Base-by-base conservation (phyloP, 2,113 vertebrate species). In the Physeter macrocephalus region DNA sequence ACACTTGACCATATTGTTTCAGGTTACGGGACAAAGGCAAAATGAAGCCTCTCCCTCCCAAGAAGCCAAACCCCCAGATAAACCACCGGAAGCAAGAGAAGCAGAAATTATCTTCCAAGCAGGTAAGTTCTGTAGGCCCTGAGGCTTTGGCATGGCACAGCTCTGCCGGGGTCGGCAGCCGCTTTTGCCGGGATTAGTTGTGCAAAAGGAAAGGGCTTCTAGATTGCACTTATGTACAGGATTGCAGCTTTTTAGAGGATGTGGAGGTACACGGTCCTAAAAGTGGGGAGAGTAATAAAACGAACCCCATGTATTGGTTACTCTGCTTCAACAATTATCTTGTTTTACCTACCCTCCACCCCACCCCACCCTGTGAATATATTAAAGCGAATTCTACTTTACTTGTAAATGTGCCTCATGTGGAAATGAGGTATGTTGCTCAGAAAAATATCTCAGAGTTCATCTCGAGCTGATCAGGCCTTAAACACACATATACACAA, bases 21-120 rank as follows among this genome's bases (percentile, higher is more conserved):
- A 99, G 99, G 96, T 96, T 98, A 86, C 98, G 99, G 4, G 99
- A 99, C 97, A 99, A 99, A 98, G 99, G 98, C 78, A 99, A 99
- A 90, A 97, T 94, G 43, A 98, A 98, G 66, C 95, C 94, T 15
- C 95, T 97, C 1, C 98, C 98, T 2, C 96, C 98, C 39, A 99
- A 98, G 97, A 99, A 98, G 97, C 43, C 92, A 54, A 98, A 93
- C 85, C 78, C 77, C 23, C 98, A 98, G 3, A 80, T 89, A 39
- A 98, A 95, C 86, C 95, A 88, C 39, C 18, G 61, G 90, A 96
- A 89, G 59, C 96, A 89, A 34, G 94, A 97, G 97, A 82, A 97
- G 75, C 92, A 84, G 39, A 84, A 34, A 3, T 43, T 34, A 18
- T 3, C 84, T 17, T 85, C 96, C 36, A 75, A n/a, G 64, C 99